phyloP scores from a whole-genome alignment of 2,888 invertebrate genomes.

The Hirtodrosophila duncani region DNA sequence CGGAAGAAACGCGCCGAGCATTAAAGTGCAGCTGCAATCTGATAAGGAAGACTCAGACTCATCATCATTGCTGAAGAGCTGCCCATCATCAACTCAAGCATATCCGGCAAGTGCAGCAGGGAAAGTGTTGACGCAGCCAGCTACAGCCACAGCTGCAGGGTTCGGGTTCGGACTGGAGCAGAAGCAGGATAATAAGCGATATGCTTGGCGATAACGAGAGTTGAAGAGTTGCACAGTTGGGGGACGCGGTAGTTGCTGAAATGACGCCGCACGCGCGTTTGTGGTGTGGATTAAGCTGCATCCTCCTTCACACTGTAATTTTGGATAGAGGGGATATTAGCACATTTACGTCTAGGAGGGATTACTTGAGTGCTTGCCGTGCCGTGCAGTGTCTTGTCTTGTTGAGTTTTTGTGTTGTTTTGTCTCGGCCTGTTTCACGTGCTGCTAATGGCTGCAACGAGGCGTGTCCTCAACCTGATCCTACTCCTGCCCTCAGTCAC shows the following conservation, averaged over 20 bases:
- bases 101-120: constrained; percentile 54
- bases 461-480: constrained; percentile 23
- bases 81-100: constrained; percentile 56
- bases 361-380: constrained; percentile 12
- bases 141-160: no score
- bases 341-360: no score
- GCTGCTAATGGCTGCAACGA: constrained; percentile 45
- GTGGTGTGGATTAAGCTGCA: constrained; percentile 40
- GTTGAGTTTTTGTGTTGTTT: no score
- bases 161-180: background rate
- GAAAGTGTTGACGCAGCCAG: constrained; percentile 51
- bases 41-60: constrained; percentile 51
- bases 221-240: constrained; percentile 20
- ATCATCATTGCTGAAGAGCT: constrained; percentile 33
- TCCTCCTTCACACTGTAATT: constrained; percentile 7
- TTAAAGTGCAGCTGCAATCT: constrained; percentile 67
- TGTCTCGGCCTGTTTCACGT: constrained; percentile 20
- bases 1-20: constrained; percentile 62
- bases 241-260: constrained; percentile 1
- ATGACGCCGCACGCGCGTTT: constrained; percentile 14
- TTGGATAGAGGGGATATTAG: no score
- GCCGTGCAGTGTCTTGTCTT: no score
- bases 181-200: constrained; percentile 58
- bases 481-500: background rate
- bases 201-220: constrained; percentile 72